Base-by-base conservation (phyloP, 2,797 vertebrate species). In the Characodon lateralis region DNA sequence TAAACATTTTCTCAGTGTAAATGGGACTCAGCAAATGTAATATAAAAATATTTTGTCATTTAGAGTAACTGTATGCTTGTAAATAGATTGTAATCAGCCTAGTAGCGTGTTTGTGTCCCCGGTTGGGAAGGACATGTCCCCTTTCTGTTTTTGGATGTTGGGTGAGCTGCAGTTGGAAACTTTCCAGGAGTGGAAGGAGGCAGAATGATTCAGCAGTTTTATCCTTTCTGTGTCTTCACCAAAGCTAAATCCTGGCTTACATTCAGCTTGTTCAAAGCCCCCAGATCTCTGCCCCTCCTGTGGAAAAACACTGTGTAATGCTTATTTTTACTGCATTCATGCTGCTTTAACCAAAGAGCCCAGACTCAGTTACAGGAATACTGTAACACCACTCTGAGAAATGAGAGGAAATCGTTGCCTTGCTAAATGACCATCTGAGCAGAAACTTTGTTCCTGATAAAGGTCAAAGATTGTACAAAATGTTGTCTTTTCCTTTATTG, bases 161-260 rank as follows among this genome's bases (percentile, higher is more conserved):
- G 80, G 58, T n/a, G 72, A 73, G 84, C 78, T 82, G 82, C 78
- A 80, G 72, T 77, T 93, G 88, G 90, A 90, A 73, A 41, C 50
- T 71, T 70, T 86, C 84, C 89, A 88, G 65, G 41, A 78, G 88
- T 71, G 81, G 71, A 73, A 85, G 83, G 89, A 90, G 83, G 83
- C 83, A 16, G 0, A 76, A 89, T 90, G 93, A 92, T 80, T 92
- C 91, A 93, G 93, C 93, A 85, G 43, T 92, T 88, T 90, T 68
- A 76, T 79, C 70, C 77, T 6, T 35, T 65, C 61, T 9, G 65
- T 83, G 71, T 78, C 75, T 20, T 82, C 48, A 31, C 82, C 80
- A 41, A 81, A 81, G 75, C 74, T 82, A 80, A 77, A 82, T 80
- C 78, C 85, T 85, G 87, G 73, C 83, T 81, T 73, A 2, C 55